Percentiles rank a stretch among this genome's conserved stretches.
phyloP scores from a whole-genome alignment of 2,113 vertebrate species.

The Hemicordylus capensis region DNA sequence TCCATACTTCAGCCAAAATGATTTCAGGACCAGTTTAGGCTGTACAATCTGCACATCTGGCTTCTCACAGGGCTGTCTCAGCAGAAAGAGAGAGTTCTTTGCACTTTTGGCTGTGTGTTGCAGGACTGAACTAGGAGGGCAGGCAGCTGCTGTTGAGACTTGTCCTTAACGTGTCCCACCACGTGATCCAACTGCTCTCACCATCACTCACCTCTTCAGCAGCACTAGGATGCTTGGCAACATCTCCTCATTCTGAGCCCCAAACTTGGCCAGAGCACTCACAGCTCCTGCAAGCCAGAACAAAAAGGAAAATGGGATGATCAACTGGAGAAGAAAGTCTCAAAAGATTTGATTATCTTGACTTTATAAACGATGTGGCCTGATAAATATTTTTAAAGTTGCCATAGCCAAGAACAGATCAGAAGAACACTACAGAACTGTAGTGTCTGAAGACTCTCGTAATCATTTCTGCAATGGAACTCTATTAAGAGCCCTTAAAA shows the following conservation, averaged over 20 bases:
- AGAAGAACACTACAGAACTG: not conserved
- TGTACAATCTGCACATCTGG: not conserved
- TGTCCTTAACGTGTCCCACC: not conserved
- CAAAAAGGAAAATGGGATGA: not conserved
- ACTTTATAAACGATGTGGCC: not conserved
- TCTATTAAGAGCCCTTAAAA: not conserved
- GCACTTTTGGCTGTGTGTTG: not conserved
- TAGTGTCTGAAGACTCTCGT: not conserved
- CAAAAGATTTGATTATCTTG: constrained; percentile 23
- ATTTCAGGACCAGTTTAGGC: not conserved
- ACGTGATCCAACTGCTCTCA: not conserved
- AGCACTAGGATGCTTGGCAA: constrained; percentile 83
- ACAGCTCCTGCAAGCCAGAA: constrained; percentile 75
- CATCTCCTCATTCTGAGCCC: constrained; percentile 85
- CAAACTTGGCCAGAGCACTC: constrained; percentile 85
- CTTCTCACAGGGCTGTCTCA: too few species aligned
- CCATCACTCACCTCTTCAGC: constrained; percentile 75
- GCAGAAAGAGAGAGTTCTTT: not conserved
- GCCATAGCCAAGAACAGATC: not conserved
- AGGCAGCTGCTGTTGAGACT: not conserved
- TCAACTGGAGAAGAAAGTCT: constrained; percentile 16
- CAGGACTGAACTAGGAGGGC: not conserved
- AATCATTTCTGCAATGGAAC: not conserved
- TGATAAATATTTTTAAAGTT: not conserved
- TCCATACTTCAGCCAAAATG: not conserved